These are phyloP conservation scores for Cantharis lateralis DNA, from an alignment of 2,888 invertebrate species.

Conservation along the genomic window DNA sequence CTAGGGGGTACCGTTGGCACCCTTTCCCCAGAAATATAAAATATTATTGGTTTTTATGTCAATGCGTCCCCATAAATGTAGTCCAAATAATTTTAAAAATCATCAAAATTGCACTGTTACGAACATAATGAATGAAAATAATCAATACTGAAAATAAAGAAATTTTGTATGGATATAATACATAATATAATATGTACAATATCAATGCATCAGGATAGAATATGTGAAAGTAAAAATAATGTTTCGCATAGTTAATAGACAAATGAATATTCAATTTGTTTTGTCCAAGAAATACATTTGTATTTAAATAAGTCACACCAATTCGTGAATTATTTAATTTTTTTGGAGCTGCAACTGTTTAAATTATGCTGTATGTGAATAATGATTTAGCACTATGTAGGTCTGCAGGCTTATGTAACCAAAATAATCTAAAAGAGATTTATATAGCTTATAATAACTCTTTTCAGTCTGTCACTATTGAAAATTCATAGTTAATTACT, in stretches of 20 bases:
- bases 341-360: not conserved
- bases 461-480: not conserved
- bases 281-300: not conserved
- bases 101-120: too few species aligned
- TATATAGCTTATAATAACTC: not conserved
- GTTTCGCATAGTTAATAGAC: not conserved
- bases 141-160: too few species aligned
- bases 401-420: not conserved
- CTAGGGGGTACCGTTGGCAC: too few species aligned
- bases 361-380: not conserved
- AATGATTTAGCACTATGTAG: not conserved
- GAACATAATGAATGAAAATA: too few species aligned
- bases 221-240: not conserved
- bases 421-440: not conserved
- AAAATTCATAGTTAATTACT: not conserved
- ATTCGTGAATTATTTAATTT: not conserved
- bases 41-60: too few species aligned
- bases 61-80: too few species aligned
- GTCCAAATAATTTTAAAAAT: too few species aligned
- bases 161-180: not conserved
- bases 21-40: too few species aligned
- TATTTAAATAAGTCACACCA: not conserved
- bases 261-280: not conserved
- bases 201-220: not conserved
- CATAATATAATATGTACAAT: not conserved